Conservation (phyloP, 2,888 invertebrate species). For the Cephus sareptanus region DNA sequence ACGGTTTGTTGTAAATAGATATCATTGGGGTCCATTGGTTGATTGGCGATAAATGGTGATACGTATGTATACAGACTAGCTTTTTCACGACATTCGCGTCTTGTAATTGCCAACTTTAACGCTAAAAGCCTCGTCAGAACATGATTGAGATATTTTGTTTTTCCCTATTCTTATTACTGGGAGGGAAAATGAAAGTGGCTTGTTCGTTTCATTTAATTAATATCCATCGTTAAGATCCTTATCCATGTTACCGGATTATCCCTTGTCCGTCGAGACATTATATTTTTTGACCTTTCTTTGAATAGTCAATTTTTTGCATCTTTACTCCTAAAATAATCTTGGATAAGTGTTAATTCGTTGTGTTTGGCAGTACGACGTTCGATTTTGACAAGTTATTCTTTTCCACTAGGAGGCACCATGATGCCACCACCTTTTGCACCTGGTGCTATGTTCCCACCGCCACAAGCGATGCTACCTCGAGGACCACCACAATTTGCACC, state of each 20-base stretch:
- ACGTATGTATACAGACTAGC: constrained; percentile 45
- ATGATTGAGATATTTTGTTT: not conserved
- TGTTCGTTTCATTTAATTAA: too few relatives aligned
- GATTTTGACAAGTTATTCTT: not conserved
- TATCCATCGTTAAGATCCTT: too few relatives aligned
- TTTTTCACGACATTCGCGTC: constrained; percentile 28
- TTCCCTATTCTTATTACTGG: constrained; percentile 8
- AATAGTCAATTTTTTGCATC: too few relatives aligned
- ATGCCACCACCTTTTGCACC: constrained; percentile 68
- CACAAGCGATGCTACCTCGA: constrained; percentile 67
- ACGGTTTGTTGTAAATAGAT: constrained; percentile 51
- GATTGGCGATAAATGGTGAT: constrained; percentile 47
- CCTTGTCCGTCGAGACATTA: too few relatives aligned
- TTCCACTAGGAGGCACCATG: constrained; percentile 70
- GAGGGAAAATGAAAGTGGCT: not conserved
- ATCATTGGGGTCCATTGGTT: constrained; percentile 48
- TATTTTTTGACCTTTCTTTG: too few relatives aligned
- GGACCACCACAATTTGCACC: constrained; percentile 70
- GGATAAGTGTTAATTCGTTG: too few relatives aligned
- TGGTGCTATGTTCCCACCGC: constrained; percentile 70
- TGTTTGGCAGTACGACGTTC: not conserved
- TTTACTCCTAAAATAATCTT: too few relatives aligned
- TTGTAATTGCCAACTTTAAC: constrained; percentile 14
- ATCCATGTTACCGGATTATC: too few relatives aligned
- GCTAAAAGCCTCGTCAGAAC: constrained; percentile 4